Conservation (phyloP, 2,113 vertebrate genomes). For the Columba livia region DNA sequence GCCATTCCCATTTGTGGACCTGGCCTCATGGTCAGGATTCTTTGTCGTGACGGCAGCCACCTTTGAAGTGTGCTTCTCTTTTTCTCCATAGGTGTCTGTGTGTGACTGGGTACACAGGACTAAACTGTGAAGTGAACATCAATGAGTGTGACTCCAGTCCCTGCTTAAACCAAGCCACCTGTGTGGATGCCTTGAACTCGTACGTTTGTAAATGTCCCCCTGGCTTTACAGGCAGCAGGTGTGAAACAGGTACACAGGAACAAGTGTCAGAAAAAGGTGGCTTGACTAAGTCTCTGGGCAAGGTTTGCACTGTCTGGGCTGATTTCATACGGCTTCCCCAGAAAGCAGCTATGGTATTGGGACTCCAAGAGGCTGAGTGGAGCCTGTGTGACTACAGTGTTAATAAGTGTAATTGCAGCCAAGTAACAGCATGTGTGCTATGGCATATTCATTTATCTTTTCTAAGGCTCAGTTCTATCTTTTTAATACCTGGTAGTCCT, state of each 20-base stretch:
- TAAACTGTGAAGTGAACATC: slow-evolving; percentile 86
- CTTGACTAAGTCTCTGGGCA: background rate
- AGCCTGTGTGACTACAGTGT: background rate
- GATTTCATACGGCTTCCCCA: background rate
- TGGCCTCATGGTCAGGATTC: background rate
- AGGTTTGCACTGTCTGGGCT: background rate
- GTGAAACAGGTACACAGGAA: slow-evolving; percentile 97
- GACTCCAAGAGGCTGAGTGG: background rate
- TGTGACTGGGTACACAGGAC: slow-evolving; percentile 84
- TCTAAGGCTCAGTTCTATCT: background rate
- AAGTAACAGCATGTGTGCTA: background rate
- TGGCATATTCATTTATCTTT: background rate
- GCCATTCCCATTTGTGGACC: background rate
- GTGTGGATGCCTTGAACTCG: slow-evolving; percentile 87
- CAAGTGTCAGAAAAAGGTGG: slow-evolving; percentile 23
- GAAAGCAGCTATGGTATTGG: background rate
- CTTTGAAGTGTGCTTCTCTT: background rate
- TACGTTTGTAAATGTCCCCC: slow-evolving; percentile 93
- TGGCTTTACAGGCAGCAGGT: slow-evolving; percentile 97
- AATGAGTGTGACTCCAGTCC: slow-evolving; percentile 92
- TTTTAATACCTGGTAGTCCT: background rate
- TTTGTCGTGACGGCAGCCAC: background rate
- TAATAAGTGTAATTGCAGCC: background rate
- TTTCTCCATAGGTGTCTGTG: slow-evolving; percentile 85
- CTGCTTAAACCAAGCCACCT: slow-evolving; percentile 91